Base-by-base conservation (phyloP, 2,113 vertebrate genomes). In the Ptilorrhoa leucosticta region DNA sequence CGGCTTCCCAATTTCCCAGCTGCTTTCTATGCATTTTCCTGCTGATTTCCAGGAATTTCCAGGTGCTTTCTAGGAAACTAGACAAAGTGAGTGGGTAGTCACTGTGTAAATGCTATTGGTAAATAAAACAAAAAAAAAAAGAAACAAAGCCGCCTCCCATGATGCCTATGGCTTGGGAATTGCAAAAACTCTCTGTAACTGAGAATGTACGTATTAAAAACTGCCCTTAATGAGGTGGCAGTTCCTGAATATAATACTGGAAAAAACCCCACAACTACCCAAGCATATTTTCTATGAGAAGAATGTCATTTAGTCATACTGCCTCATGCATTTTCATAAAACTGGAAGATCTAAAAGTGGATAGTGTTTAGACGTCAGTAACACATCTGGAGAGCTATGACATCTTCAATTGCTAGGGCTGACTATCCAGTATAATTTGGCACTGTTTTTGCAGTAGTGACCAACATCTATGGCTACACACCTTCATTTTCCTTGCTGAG, bases 221-320 rank as follows among this genome's bases (percentile, higher is more conserved):
- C 5, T 45, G 7, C 39, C 39, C 6, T 48, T 50, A 61, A 40
- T 71, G 48, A 82, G 28, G 21, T 26, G 12, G 16, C 27, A 11
- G 6, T 15, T 53, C 24, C 30, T 69, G 27, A 60, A 47, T 22
- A 18, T 33, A 47, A 63, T 23, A 54, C 19, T 73, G 58, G 66
- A 31, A 37, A 45, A 47, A 64, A 17, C 0, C 1, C 3, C 31
- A 37, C 8, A 20, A 1, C 20, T 1, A 39, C 14, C 6, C 16
- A 50, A 56, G 16, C 5, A 15, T 33, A 22, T 40, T 77, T 64
- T 45, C 22, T 57, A 22, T 37, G 11, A 65, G 33, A 50, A 30
- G 14, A 73, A 11, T 11, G 6, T 20, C 3, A 50, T 56, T 78
- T 70, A 66, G 33, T 23, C 31, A 37, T 70, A 54, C 22, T 37